These are phyloP conservation scores for Gisinianus flammeolus DNA, from an alignment of 2,888 invertebrate genomes.

Conservation along the genomic window DNA sequence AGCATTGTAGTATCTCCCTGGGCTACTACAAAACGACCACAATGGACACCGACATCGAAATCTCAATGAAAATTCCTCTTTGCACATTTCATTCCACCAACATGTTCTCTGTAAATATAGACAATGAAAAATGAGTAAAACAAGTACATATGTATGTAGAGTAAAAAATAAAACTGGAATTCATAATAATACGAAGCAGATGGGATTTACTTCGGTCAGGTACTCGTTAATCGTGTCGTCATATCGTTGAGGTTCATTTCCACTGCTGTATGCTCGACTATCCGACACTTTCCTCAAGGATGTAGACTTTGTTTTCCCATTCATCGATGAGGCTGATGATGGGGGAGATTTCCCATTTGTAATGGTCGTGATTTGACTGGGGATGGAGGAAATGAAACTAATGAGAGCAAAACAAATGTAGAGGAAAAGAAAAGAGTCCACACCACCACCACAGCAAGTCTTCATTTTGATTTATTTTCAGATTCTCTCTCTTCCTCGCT, in stretches of 20 bases:
- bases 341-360: slow-evolving; percentile 37
- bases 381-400: slow-evolving; percentile 14
- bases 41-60: slow-evolving; percentile 87
- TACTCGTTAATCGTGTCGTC: slow-evolving; percentile 83
- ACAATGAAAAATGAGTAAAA: no score
- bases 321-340: neutral
- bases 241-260: slow-evolving; percentile 51
- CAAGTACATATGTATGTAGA: no score
- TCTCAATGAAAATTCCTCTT: slow-evolving; percentile 85
- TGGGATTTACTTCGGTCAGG: slow-evolving; percentile 74
- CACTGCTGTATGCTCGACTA: slow-evolving; percentile 11
- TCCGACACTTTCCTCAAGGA: slow-evolving; percentile 5
- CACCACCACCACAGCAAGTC: neutral
- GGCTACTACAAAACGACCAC: slow-evolving; percentile 86
- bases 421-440: slow-evolving; percentile 15
- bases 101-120: slow-evolving; percentile 72
- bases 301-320: slow-evolving; percentile 24
- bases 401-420: slow-evolving; percentile 18
- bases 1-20: slow-evolving; percentile 82
- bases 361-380: slow-evolving; percentile 25
- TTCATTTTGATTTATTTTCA: slow-evolving; percentile 22
- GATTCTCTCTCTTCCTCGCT: no score
- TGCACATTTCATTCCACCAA: slow-evolving; percentile 94
- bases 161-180: neutral
- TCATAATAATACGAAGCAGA: neutral